These are phyloP conservation scores for Cettia cetti DNA, from an alignment of 2,113 vertebrate genomes.

Conservation along the genomic window DNA sequence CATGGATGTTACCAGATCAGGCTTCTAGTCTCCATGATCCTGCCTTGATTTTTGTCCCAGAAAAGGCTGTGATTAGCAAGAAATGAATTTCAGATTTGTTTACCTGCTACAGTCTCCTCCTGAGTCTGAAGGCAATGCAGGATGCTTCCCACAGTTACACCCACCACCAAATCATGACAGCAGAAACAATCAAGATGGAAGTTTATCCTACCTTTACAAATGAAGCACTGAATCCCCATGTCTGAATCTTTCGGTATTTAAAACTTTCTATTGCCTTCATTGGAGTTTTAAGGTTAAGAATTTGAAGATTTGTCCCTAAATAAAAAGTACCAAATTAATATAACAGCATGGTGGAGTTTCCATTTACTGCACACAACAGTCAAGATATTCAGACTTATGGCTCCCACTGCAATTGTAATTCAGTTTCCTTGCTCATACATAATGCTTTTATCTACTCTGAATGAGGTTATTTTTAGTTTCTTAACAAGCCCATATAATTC, in stretches of 20 bases:
- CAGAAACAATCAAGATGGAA: neutral
- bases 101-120: neutral
- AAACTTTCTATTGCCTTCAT: neutral
- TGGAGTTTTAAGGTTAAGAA: neutral
- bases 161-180: neutral
- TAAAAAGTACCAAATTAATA: conserved; percentile 12
- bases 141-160: neutral
- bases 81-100: neutral
- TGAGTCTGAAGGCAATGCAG: neutral
- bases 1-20: neutral
- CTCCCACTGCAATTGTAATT: conserved; percentile 35
- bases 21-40: neutral
- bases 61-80: neutral
- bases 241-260: neutral
- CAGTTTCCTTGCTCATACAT: conserved; percentile 23
- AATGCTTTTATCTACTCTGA: conserved; percentile 46
- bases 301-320: conserved; percentile 3
- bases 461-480: conserved; percentile 52
- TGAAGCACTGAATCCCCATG: neutral
- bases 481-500: conserved; percentile 51
- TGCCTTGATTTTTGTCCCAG: neutral
- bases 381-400: conserved; percentile 25
- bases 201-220: neutral
- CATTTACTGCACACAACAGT: conserved; percentile 11
- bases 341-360: neutral